These are phyloP conservation scores for Lasaia peninsularis DNA, from an alignment of 1,140 invertebrate genomes.

Conservation along the genomic window DNA sequence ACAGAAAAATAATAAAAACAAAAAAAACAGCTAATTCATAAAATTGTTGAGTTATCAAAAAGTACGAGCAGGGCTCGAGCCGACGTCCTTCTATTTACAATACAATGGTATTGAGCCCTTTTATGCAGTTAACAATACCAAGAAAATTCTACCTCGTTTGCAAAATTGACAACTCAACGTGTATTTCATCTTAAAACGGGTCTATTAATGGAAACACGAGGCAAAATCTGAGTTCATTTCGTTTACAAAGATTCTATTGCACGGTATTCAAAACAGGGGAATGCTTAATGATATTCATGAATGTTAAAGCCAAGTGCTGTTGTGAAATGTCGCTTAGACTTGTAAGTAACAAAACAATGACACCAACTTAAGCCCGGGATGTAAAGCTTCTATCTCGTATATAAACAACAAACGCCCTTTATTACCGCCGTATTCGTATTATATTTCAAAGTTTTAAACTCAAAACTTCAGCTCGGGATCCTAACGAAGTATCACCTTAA, in stretches of 20 bases:
- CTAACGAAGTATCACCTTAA: conserved; percentile 51
- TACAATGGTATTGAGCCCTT: neutral
- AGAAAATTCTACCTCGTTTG: neutral
- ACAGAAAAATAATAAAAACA: neutral
- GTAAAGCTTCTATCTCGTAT: conserved; percentile 57
- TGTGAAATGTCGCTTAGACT: conserved; percentile 64
- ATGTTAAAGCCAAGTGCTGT: conserved; percentile 60
- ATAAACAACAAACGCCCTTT: conserved; percentile 65
- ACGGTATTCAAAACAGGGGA: conserved; percentile 67
- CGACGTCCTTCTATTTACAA: neutral
- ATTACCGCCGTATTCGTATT: conserved; percentile 55
- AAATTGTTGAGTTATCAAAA: neutral
- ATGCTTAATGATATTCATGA: conserved; percentile 70
- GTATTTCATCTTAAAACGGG: neutral
- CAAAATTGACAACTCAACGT: conserved; percentile 4
- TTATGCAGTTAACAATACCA: neutral
- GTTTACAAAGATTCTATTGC: conserved; percentile 48
- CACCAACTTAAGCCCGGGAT: conserved; percentile 60
- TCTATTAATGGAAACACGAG: conserved; percentile 9
- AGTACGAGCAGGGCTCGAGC: neutral
- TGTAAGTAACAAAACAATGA: conserved; percentile 70
- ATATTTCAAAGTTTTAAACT: conserved; percentile 59
- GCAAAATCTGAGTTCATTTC: conserved; percentile 25
- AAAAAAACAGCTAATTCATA: neutral
- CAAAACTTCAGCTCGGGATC: conserved; percentile 49